Base-by-base conservation (phyloP, 2,888 invertebrate species). In the Erpobdella octoculata region DNA sequence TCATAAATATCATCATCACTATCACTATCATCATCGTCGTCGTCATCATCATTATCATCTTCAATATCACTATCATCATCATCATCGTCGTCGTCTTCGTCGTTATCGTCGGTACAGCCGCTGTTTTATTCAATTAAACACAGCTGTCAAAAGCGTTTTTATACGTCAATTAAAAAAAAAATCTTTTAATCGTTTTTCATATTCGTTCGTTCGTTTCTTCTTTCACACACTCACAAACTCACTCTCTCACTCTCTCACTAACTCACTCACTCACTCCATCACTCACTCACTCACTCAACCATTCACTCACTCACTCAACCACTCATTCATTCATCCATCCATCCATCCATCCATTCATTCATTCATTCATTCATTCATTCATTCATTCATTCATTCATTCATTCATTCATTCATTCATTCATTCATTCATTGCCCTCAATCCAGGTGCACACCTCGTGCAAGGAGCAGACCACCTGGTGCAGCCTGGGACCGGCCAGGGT, bases 401-500 rank as follows among this genome's bases (percentile, higher is more conserved):
- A 58, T 58, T 58, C 59, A 58, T 58, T 15, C 59, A 58, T 58
- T 58, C 21, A 21, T 21, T 58, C 9, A 58, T 58, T 58, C 59
- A 28, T 58, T 58, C 59, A 28, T 58, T 58, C 59, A 28, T 58
- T 58, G 35, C 33, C 21, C 58, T 21, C 28, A 12, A 36, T 37
- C 2, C 71, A 84, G 78, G 92, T 93, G 62, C 95, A 95, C 85
- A 90, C 91, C n/a, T 89, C 89, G 70, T 95, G 95, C 84, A 88
- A 91, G 78, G 91, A 92, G 2, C 86, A 87, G 77, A 86, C 89
- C 28, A 87, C 89, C 37, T 87, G 88, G 74, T 97, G 96, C 84
- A 89, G 90, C 46, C 87, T 96, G 76, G 95, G 95, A 35, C 89
- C 90, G 61, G 89, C 91, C 75, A 89, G 91, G 74, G 89, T 95